phyloP scores from a whole-genome alignment of 2,797 vertebrate genomes.

The Amblyopsis hoosieri region DNA sequence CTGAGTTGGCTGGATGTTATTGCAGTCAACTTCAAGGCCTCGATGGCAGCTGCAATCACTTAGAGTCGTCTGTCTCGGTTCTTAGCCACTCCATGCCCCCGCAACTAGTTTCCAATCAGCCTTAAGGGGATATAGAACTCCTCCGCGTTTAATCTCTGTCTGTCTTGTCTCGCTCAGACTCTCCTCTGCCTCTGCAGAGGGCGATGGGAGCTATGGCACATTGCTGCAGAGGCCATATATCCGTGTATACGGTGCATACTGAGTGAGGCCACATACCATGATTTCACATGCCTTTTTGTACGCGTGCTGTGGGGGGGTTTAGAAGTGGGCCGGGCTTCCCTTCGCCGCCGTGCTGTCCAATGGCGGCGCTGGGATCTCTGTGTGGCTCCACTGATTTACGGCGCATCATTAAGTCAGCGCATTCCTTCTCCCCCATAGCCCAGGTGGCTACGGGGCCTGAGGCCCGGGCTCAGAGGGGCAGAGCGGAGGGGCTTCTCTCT shows the following conservation, averaged over 20 bases:
- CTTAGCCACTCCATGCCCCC: conserved; percentile 69
- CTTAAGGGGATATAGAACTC: conserved; percentile 68
- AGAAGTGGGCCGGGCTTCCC: conserved; percentile 65
- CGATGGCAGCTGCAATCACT: conserved; percentile 80
- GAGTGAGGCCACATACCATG: conserved; percentile 53
- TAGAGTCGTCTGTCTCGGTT: conserved; percentile 69
- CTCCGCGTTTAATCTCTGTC: conserved; percentile 66
- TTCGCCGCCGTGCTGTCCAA: conserved; percentile 58
- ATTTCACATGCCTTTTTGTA: conserved; percentile 54
- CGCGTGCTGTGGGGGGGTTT: conserved; percentile 39
- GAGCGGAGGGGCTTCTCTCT: conserved; percentile 47
- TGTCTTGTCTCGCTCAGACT: conserved; percentile 58
- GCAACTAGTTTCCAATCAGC: conserved; percentile 71
- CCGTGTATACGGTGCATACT: conserved; percentile 31
- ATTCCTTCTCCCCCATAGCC: conserved; percentile 75
- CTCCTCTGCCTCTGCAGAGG: conserved; percentile 66
- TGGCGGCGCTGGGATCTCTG: conserved; percentile 58
- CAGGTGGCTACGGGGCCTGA: conserved; percentile 76
- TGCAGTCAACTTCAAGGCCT: conserved; percentile 82
- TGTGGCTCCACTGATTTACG: conserved; percentile 79
- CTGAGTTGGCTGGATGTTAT: conserved; percentile 79
- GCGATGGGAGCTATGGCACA: conserved; percentile 52
- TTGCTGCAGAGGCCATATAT: conserved; percentile 32
- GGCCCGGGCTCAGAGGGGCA: conserved; percentile 62
- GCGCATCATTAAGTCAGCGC: conserved; percentile 77